These are phyloP conservation scores for Saturnia pavonia DNA, from an alignment of 2,888 invertebrate species.

Conservation along the genomic window DNA sequence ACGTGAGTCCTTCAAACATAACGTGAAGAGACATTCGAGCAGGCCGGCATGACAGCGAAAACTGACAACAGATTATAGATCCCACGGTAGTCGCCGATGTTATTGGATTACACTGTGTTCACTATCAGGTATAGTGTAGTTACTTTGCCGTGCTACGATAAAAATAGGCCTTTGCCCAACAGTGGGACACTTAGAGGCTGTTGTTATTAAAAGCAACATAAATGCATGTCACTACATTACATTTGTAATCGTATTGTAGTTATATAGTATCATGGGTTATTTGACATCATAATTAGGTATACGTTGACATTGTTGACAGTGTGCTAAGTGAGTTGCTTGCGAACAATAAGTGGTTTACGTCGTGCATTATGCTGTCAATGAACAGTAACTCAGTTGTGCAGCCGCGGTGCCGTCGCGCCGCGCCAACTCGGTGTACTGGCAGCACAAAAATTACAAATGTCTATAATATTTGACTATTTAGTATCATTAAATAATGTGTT, in stretches of 20 bases:
- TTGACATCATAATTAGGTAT: constrained; percentile 6
- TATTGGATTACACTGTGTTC: no score
- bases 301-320: constrained; percentile 17
- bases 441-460: constrained; percentile 25
- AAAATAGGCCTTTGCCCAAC: no score
- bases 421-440: constrained; percentile 33
- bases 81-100: no score
- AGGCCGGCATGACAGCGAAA: no score
- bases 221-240: not conserved
- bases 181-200: no score
- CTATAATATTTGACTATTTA: not conserved
- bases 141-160: no score
- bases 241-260: not conserved
- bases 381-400: constrained; percentile 64
- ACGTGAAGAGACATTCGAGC: no score
- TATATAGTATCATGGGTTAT: not conserved
- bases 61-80: no score
- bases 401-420: constrained; percentile 25
- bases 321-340: constrained; percentile 21
- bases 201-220: no score
- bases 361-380: constrained; percentile 71
- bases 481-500: no score
- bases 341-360: constrained; percentile 46
- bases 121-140: no score
- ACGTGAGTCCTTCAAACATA: no score